A percentile compares a stretch with the other conserved stretches of the same genome.
Evolutionary conservation across 2,797 vertebrate genomes (phyloP).

Genomic region (Typhlichthys eigenmanni): DNA sequence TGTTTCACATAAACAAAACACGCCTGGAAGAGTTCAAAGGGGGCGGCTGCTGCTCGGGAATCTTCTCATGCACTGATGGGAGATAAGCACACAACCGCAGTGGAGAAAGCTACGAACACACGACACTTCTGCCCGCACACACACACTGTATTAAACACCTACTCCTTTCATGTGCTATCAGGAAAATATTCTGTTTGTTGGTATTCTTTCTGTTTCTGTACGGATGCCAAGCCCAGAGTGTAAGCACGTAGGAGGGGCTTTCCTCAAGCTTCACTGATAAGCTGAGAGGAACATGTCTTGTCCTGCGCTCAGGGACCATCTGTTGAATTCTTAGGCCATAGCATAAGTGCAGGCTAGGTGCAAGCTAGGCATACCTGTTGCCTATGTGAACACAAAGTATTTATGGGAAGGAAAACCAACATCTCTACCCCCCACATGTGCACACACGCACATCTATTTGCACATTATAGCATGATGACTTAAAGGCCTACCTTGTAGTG

Average conservation of each 20-base stretch:
- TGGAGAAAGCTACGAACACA: conserved; percentile 40
- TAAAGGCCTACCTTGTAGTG: too few species aligned
- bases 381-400: conserved; percentile 19
- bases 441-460: too few species aligned
- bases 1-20: conserved; percentile 71
- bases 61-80: conserved; percentile 51
- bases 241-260: conserved; percentile 36
- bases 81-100: conserved; percentile 54
- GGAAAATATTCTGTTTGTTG: conserved; percentile 51
- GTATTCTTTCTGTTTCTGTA: conserved; percentile 31
- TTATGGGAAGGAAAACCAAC: too few species aligned
- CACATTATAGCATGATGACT: too few species aligned
- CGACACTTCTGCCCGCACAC: conserved; percentile 13
- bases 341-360: conserved; percentile 29
- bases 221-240: conserved; percentile 33
- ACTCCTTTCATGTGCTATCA: conserved; percentile 53
- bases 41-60: conserved; percentile 39
- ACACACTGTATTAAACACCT: conserved; percentile 19
- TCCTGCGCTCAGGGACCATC: conserved; percentile 62
- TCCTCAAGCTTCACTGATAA: conserved; percentile 45
- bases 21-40: conserved; percentile 62
- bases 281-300: conserved; percentile 39
- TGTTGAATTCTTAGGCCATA: conserved; percentile 55
- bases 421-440: too few species aligned
- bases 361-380: conserved; percentile 23